Evolutionary conservation across 2,888 invertebrate genomes (phyloP).

Genomic region (Cryptocephalus primarius): DNA sequence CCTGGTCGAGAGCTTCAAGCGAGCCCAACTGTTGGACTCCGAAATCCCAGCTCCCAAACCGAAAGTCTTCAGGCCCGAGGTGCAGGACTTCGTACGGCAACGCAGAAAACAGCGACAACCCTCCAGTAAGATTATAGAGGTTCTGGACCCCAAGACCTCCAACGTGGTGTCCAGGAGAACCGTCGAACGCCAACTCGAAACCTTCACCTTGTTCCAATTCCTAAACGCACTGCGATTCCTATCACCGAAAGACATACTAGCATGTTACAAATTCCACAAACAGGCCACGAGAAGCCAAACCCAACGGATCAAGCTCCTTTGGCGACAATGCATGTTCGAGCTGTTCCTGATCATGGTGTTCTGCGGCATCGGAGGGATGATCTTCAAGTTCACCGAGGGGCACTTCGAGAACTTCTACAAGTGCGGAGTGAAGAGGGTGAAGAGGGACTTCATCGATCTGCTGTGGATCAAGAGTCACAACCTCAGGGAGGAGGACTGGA

Average conservation of each 20-base stretch:
- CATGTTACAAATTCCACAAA: constrained; percentile 49
- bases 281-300: constrained; percentile 47
- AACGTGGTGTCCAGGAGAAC: constrained; percentile 25
- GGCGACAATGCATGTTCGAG: constrained; percentile 59
- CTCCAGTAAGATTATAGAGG: constrained; percentile 30
- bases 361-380: constrained; percentile 64
- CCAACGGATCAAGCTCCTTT: constrained; percentile 41
- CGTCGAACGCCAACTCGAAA: constrained; percentile 19
- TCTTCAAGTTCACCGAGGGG: constrained; percentile 76
- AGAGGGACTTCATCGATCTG: constrained; percentile 73
- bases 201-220: constrained; percentile 18
- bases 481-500: constrained; percentile 82
- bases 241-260: constrained; percentile 36
- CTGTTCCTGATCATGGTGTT: constrained; percentile 58
- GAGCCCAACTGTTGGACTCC: constrained; percentile 34
- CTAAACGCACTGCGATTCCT: constrained; percentile 5
- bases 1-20: constrained; percentile 42
- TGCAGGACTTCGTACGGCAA: constrained; percentile 22
- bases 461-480: constrained; percentile 75
- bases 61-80: constrained; percentile 27
- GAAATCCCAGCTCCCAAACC: constrained; percentile 15
- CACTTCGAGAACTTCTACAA: constrained; percentile 78
- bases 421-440: constrained; percentile 77
- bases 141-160: constrained; percentile 30
- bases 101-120: constrained; percentile 24